A percentile compares a stretch with the other conserved stretches of the same genome.
phyloP scores from a whole-genome alignment of 2,888 invertebrate species.

The Mayetiola destructor region DNA sequence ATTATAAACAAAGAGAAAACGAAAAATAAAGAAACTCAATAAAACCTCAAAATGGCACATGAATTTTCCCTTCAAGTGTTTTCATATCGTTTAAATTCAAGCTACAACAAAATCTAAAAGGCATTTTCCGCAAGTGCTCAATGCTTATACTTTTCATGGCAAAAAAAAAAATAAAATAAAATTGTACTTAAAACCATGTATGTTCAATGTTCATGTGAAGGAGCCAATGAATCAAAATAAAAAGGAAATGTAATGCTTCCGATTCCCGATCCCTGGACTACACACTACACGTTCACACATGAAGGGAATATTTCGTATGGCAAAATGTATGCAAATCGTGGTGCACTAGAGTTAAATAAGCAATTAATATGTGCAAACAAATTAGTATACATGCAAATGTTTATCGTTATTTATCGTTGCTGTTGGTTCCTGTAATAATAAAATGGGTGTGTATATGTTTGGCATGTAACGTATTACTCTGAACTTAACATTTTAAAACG shows the following conservation, averaged over 20 bases:
- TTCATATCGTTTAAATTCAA: too few relatives aligned
- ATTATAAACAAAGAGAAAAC: background rate
- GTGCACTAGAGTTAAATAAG: conserved; percentile 6
- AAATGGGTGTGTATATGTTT: background rate
- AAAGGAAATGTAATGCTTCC: too few relatives aligned
- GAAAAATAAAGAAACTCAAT: background rate
- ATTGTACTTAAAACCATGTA: conserved; percentile 1
- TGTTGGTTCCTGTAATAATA: background rate
- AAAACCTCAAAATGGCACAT: conserved; percentile 9
- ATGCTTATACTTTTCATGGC: too few relatives aligned
- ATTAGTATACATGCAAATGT: conserved; percentile 13
- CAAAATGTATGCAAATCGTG: conserved; percentile 5
- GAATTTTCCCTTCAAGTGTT: background rate
- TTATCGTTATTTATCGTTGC: conserved; percentile 9
- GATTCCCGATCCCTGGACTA: too few relatives aligned
- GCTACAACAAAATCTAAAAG: too few relatives aligned
- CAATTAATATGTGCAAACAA: conserved; percentile 11
- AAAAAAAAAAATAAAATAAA: too few relatives aligned
- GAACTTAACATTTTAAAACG: background rate
- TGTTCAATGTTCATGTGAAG: background rate
- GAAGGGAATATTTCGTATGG: too few relatives aligned
- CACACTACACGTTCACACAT: too few relatives aligned
- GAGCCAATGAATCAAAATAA: conserved; percentile 10
- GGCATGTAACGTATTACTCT: too few relatives aligned
- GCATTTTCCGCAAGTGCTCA: too few relatives aligned